Conservation (phyloP, 2,113 vertebrate species). For the Eretmochelys imbricata region DNA sequence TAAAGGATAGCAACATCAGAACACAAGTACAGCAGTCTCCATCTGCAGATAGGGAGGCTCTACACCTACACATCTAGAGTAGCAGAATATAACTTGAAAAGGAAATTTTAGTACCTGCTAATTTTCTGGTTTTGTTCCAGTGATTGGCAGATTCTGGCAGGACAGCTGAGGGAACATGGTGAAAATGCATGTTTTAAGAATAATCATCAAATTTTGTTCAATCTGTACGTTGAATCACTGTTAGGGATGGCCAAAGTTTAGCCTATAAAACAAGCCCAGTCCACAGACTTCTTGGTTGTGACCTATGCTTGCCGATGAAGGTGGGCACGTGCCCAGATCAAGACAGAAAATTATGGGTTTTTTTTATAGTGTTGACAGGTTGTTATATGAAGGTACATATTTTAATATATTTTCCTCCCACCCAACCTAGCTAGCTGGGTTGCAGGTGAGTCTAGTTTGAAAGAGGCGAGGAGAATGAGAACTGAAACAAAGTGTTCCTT, state of each 20-base stretch:
- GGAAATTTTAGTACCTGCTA: neutral
- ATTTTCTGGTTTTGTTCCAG: neutral
- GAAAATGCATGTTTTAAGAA: neutral
- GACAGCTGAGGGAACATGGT: neutral
- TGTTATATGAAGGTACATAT: too few relatives aligned
- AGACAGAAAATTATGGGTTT: neutral
- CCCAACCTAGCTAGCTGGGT: neutral
- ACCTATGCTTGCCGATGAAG: neutral
- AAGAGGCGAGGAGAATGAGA: neutral
- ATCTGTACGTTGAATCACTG: neutral
- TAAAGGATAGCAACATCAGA: conserved; percentile 36
- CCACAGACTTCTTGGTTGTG: neutral
- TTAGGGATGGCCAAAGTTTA: neutral
- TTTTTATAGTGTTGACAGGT: neutral
- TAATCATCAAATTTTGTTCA: neutral
- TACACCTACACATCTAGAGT: neutral
- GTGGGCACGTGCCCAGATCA: neutral
- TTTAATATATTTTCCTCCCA: neutral
- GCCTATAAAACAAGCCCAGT: neutral
- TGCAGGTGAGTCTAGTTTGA: neutral
- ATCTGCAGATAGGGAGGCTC: conserved; percentile 65
- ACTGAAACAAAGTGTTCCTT: neutral
- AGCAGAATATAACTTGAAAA: neutral
- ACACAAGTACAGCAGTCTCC: conserved; percentile 67
- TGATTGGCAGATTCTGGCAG: neutral